These are phyloP conservation scores for Acleris sparsana DNA, from an alignment of 2,888 invertebrate species.

Conservation along the genomic window DNA sequence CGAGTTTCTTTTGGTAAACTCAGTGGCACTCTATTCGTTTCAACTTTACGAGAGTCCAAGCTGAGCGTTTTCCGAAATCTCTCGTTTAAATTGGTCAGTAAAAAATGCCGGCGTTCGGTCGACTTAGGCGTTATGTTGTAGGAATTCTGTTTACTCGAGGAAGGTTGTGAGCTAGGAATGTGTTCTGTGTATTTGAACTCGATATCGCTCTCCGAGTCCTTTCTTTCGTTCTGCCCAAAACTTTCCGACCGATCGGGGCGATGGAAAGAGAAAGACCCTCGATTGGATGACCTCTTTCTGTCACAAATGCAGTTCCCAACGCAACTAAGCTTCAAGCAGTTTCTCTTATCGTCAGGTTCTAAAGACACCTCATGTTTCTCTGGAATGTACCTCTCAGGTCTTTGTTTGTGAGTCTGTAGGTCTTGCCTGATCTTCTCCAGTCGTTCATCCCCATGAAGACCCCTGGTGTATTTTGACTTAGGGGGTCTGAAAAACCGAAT, in stretches of 20 bases:
- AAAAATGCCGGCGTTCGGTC: slow-evolving; percentile 69
- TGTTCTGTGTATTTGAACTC: slow-evolving; percentile 79
- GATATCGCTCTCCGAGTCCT: slow-evolving; percentile 75
- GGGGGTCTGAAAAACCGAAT: slow-evolving; percentile 75
- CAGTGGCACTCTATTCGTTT: slow-evolving; percentile 66
- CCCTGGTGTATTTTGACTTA: slow-evolving; percentile 75
- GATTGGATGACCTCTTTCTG: slow-evolving; percentile 64
- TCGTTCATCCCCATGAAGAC: slow-evolving; percentile 74
- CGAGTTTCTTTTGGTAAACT: slow-evolving; percentile 67
- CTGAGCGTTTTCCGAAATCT: slow-evolving; percentile 79
- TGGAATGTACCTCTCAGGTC: slow-evolving; percentile 74
- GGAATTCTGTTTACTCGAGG: slow-evolving; percentile 72
- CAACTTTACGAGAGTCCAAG: slow-evolving; percentile 75
- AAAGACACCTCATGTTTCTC: slow-evolving; percentile 65
- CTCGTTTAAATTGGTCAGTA: slow-evolving; percentile 76
- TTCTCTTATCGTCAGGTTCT: slow-evolving; percentile 61
- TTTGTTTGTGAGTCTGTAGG: slow-evolving; percentile 71
- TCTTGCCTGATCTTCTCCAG: slow-evolving; percentile 77
- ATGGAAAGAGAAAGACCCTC: slow-evolving; percentile 77
- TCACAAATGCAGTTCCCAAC: slow-evolving; percentile 74
- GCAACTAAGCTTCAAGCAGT: slow-evolving; percentile 68
- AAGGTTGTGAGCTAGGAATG: slow-evolving; percentile 72
- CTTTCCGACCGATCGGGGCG: slow-evolving; percentile 66
- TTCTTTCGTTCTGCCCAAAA: slow-evolving; percentile 53
- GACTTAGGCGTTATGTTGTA: slow-evolving; percentile 79